A percentile compares a stretch with the other conserved stretches of the same genome.
phyloP scores from a whole-genome alignment of 2,888 invertebrate species.

The Digitonthophagus gazella region DNA sequence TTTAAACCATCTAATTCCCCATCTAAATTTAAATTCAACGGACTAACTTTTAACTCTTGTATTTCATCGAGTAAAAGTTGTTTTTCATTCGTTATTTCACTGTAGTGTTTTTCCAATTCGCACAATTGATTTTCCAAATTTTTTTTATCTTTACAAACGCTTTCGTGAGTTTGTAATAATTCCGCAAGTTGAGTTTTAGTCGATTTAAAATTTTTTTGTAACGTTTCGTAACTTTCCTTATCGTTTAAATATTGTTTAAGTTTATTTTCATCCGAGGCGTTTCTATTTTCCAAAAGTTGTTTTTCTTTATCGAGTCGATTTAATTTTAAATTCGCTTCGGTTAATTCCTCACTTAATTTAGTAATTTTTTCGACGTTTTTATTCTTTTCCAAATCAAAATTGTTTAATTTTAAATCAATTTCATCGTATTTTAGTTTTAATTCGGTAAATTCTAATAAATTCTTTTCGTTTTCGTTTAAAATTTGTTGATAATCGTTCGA shows the following conservation, averaged over 20 bases:
- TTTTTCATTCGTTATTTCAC: slow-evolving; percentile 45
- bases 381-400: slow-evolving; percentile 23
- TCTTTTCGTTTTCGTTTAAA: slow-evolving; percentile 42
- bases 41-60: slow-evolving; percentile 46
- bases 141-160: slow-evolving; percentile 32
- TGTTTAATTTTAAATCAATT: slow-evolving; percentile 1
- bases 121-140: slow-evolving; percentile 39
- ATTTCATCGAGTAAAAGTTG: slow-evolving; percentile 48
- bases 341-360: slow-evolving; percentile 23
- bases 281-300: slow-evolving; percentile 18
- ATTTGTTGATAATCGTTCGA: slow-evolving; percentile 42
- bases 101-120: slow-evolving; percentile 44
- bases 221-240: slow-evolving; percentile 19
- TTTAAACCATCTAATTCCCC: slow-evolving; percentile 36
- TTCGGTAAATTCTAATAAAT: slow-evolving; percentile 40
- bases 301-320: slow-evolving; percentile 15
- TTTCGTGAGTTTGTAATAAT: slow-evolving; percentile 19
- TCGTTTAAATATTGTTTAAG: slow-evolving; percentile 18
- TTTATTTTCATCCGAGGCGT: slow-evolving; percentile 14
- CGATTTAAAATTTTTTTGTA: slow-evolving; percentile 15
- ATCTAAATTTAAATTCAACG: slow-evolving; percentile 38
- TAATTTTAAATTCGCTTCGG: background rate
- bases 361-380: slow-evolving; percentile 23
- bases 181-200: slow-evolving; percentile 22
- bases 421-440: slow-evolving; percentile 41